phyloP scores from a whole-genome alignment of 1,140 invertebrate species.

The Dysdera silvatica region DNA sequence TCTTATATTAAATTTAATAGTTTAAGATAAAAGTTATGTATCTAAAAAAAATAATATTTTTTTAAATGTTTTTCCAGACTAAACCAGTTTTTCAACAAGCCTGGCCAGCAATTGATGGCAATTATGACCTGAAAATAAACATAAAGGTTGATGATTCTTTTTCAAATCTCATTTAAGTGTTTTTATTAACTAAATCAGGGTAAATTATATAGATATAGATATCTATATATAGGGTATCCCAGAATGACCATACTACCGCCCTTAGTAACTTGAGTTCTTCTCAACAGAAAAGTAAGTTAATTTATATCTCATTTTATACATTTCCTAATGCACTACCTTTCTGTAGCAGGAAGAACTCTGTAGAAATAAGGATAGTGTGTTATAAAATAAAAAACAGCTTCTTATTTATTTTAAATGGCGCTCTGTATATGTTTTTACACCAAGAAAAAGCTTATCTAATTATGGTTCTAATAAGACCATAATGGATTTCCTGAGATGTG shows the following conservation, averaged over 20 bases:
- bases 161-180: slow-evolving; percentile 17
- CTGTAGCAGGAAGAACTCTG: too few relatives aligned
- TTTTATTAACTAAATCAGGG: neutral
- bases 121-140: slow-evolving; percentile 57
- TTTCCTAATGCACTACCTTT: neutral
- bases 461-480: too few relatives aligned
- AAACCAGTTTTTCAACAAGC: slow-evolving; percentile 45
- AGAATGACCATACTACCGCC: too few relatives aligned
- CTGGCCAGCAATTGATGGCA: slow-evolving; percentile 71
- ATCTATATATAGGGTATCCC: too few relatives aligned
- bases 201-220: too few relatives aligned
- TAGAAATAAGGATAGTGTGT: too few relatives aligned
- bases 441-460: too few relatives aligned
- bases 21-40: neutral
- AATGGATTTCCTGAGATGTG: too few relatives aligned
- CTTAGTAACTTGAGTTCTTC: neutral
- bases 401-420: too few relatives aligned
- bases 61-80: slow-evolving; percentile 35
- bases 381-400: too few relatives aligned
- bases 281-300: neutral
- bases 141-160: slow-evolving; percentile 50
- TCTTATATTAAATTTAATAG: slow-evolving; percentile 7
- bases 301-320: neutral
- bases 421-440: too few relatives aligned
- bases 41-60: slow-evolving; percentile 17